These are phyloP conservation scores for Papilio helenus DNA, from an alignment of 1,140 invertebrate species.

Conservation along the genomic window DNA sequence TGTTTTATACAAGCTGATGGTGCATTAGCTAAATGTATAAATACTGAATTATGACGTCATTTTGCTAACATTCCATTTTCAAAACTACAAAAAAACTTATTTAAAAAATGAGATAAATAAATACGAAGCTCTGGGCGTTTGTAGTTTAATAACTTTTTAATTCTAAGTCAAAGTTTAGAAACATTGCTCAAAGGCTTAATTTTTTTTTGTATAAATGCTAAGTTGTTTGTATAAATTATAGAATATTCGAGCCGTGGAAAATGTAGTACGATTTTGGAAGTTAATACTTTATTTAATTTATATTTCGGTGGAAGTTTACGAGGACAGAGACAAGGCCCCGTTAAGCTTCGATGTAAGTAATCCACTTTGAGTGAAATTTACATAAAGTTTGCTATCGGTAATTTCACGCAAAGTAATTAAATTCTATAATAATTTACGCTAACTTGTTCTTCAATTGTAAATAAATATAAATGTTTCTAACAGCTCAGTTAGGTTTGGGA, in stretches of 20 bases:
- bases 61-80: not conserved
- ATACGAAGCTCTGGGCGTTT: not conserved
- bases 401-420: constrained; percentile 26
- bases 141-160: not conserved
- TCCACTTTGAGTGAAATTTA: constrained; percentile 24
- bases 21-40: constrained; percentile 16
- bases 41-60: not conserved
- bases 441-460: not conserved
- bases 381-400: constrained; percentile 18
- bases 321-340: constrained; percentile 2
- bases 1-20: constrained; percentile 12
- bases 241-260: not conserved
- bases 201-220: not conserved
- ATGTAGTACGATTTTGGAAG: constrained; percentile 6
- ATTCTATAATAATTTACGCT: constrained; percentile 18
- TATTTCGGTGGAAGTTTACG: constrained; percentile 15
- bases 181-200: not conserved
- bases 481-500: not conserved
- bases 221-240: constrained; percentile 9
- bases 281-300: constrained; percentile 27
- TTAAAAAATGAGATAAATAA: not conserved
- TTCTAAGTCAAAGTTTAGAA: not conserved
- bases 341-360: constrained; percentile 27
- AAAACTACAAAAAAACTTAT: not conserved
- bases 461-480: not conserved